Evolutionary conservation across 2,797 vertebrate species (phyloP).

Genomic region (Lepus townsendii): DNA sequence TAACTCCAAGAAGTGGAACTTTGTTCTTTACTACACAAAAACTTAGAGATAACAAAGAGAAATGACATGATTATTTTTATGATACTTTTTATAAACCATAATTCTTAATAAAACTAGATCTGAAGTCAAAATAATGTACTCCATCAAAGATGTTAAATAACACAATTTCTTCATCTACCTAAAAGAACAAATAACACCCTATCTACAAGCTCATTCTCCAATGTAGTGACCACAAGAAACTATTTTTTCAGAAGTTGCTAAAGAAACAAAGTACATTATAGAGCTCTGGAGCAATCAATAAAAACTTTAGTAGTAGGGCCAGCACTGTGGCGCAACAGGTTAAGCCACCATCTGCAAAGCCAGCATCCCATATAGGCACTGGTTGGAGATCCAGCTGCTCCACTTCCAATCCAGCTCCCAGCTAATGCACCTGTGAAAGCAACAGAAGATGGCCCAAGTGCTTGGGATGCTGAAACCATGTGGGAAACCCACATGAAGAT

Average conservation of each 20-base stretch:
- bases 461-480: too few species aligned
- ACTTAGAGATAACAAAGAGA: not conserved
- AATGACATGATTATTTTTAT: not conserved
- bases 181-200: constrained; percentile 3
- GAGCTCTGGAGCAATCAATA: constrained; percentile 1
- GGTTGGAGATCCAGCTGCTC: too few species aligned
- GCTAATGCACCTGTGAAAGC: too few species aligned
- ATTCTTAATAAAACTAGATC: constrained; percentile 30
- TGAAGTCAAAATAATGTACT: not conserved
- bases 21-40: not conserved
- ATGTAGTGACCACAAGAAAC: not conserved
- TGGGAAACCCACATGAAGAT: too few species aligned
- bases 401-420: too few species aligned
- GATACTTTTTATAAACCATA: constrained; percentile 13
- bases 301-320: not conserved
- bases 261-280: not conserved
- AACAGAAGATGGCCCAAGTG: too few species aligned
- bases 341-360: too few species aligned
- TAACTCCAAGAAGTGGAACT: not conserved
- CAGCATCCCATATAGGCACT: too few species aligned
- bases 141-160: not conserved
- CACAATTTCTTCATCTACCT: not conserved
- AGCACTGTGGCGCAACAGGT: too few species aligned
- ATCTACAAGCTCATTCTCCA: constrained; percentile 12
- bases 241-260: constrained; percentile 37